These are phyloP conservation scores for Folsomia candida DNA, from an alignment of 2,888 invertebrate species.

Conservation along the genomic window DNA sequence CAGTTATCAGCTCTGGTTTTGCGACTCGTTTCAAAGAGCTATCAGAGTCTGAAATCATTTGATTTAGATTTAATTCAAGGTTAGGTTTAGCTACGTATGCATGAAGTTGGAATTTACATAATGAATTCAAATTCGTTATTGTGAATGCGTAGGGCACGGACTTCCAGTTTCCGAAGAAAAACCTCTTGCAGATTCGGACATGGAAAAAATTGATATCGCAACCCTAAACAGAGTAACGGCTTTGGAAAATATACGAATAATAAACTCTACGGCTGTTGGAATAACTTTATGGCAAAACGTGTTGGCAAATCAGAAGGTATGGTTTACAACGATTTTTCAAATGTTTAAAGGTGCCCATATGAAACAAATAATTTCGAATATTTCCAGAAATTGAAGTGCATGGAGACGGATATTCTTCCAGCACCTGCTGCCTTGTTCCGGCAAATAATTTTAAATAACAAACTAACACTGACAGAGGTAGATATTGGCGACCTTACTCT, in stretches of 20 bases:
- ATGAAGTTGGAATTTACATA: no score
- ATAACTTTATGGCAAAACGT: constrained; percentile 37
- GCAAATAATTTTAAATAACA: constrained; percentile 31
- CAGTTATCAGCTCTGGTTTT: constrained; percentile 28
- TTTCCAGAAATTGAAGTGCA: constrained; percentile 15
- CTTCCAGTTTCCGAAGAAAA: constrained; percentile 34
- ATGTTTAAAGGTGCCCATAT: no score
- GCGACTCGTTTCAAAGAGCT: constrained; percentile 19
- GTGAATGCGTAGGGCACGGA: constrained; percentile 34
- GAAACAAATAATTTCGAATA: no score
- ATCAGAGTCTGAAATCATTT: constrained; percentile 17
- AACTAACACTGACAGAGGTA: constrained; percentile 25
- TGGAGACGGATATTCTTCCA: constrained; percentile 46
- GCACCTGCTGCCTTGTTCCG: constrained; percentile 32
- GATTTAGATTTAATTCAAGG: constrained; percentile 42
- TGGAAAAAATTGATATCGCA: constrained; percentile 27
- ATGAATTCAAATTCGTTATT: no score
- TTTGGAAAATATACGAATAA: constrained; percentile 28
- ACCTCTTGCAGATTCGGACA: constrained; percentile 31
- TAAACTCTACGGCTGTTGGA: constrained; percentile 42
- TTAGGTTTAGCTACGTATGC: background rate
- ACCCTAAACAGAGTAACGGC: constrained; percentile 19
- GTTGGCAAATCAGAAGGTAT: constrained; percentile 27
- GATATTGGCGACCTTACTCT: constrained; percentile 46
- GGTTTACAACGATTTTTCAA: background rate